Percentiles rank a stretch among this genome's conserved stretches.
Conservation (phyloP, 2,888 invertebrate species). For the Hanleya hanleyi region DNA sequence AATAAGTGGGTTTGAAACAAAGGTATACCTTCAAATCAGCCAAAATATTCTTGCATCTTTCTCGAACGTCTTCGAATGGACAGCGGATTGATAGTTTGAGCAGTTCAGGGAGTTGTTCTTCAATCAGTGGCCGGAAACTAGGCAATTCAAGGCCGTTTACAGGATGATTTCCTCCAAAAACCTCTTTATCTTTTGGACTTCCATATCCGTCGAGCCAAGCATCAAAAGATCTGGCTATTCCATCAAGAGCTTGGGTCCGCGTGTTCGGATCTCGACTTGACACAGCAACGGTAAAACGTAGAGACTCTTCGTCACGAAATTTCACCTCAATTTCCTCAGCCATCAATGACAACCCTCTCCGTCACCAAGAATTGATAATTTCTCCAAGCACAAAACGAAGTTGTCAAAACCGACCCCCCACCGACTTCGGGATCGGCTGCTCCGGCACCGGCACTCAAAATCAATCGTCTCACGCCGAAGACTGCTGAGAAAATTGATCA, state of each 20-base stretch:
- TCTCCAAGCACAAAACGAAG: too few relatives aligned
- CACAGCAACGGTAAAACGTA: slow-evolving; percentile 41
- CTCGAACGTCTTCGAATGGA: slow-evolving; percentile 78
- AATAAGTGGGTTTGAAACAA: too few relatives aligned
- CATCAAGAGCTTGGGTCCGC: slow-evolving; percentile 37
- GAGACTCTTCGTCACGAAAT: slow-evolving; percentile 32
- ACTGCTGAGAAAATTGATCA: too few relatives aligned
- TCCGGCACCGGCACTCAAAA: too few relatives aligned
- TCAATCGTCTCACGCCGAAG: too few relatives aligned
- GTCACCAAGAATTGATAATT: too few relatives aligned
- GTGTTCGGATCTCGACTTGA: slow-evolving; percentile 36
- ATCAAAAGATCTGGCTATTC: slow-evolving; percentile 36
- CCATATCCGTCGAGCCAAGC: slow-evolving; percentile 50
- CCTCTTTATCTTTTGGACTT: slow-evolving; percentile 31
- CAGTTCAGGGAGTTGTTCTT: slow-evolving; percentile 77
- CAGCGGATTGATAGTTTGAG: slow-evolving; percentile 78
- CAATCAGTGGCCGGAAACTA: slow-evolving; percentile 75
- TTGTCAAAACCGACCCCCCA: too few relatives aligned
- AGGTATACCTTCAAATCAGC: slow-evolving; percentile 78
- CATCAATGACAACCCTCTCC: too few relatives aligned
- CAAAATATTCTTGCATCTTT: slow-evolving; percentile 77
- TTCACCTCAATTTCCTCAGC: slow-evolving; percentile 22
- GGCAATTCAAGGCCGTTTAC: slow-evolving; percentile 23
- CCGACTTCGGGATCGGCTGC: too few relatives aligned
- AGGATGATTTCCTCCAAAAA: background rate